Evolutionary conservation across 2,797 vertebrate species (phyloP), one percentile per base, ranked within the genome.

Genomic region (Agapornis canus): DNA sequence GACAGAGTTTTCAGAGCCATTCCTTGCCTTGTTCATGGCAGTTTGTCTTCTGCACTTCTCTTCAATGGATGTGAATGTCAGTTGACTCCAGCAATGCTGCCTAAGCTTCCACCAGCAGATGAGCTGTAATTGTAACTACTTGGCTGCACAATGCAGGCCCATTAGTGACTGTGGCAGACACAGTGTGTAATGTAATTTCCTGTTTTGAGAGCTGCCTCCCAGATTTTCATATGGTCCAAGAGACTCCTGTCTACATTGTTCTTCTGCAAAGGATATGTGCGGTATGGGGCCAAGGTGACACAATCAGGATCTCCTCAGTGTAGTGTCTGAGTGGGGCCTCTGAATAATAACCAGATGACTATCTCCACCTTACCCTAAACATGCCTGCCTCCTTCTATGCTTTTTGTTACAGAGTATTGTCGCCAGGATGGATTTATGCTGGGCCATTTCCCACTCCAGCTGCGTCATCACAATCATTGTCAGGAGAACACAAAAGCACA

Each of bases 391-490:
- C 73, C 68, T 95, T 90, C 86, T 84, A 82, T 77, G 90, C 88
- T 86, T 94, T 88, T 92, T 88, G 82, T 94, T 94, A 60, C 80
- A 57, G 10, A 25, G 90, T 76, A 95, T 96, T 97, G 96, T 96
- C 86, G 87, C 92, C 94, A 92, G 92, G 95, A 94, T 94, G 90
- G 95, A 96, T 96, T 96, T 96, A 97, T 95, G 95, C 92, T 94
- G 92, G 95, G 91, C 95, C 95, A 96, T 92, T 97, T 97, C 95
- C 96, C 95, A 96, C 90, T 95, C 96, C 94, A 94, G 92, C 96
- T 95, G 95, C 94, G 90, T 96, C 95, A 95, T 77, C 92, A 86
- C 90, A 94, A 19, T 94, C 86, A 96, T 96, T 96, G 95, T 96
- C 96, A 96, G 22, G 87, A 97, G 87, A 97, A 95, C 87, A 97